Conservation (phyloP, 2,113 vertebrate genomes). For the Tenebrosternarchus preto region DNA sequence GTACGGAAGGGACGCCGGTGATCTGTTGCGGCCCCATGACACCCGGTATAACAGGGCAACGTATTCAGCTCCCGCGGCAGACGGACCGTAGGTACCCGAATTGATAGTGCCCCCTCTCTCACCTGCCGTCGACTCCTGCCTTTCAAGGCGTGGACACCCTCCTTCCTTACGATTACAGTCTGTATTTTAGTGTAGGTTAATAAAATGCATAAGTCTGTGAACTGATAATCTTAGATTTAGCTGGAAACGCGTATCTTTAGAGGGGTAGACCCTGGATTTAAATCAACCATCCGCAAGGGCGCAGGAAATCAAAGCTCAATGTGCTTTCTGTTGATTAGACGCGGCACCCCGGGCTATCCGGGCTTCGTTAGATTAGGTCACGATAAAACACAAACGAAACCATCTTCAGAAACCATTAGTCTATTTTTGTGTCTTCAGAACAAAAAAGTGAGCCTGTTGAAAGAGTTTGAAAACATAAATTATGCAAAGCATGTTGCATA, state of each 20-base stretch:
- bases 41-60: constrained; percentile 48
- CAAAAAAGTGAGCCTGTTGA: neutral
- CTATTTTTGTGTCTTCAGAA: neutral
- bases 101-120: constrained; percentile 27
- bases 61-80: constrained; percentile 52
- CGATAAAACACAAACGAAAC: constrained; percentile 47
- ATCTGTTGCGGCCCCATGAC: constrained; percentile 54
- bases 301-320: constrained; percentile 75
- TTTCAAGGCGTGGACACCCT: neutral
- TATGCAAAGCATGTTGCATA: too few species aligned
- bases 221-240: neutral
- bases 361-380: constrained; percentile 35
- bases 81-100: constrained; percentile 26
- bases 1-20: constrained; percentile 42
- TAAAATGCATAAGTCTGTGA: too few species aligned
- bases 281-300: neutral
- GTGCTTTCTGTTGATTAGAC: constrained; percentile 67
- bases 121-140: constrained; percentile 41
- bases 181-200: too few species aligned
- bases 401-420: neutral
- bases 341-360: constrained; percentile 49
- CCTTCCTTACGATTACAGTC: neutral
- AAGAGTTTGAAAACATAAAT: neutral
- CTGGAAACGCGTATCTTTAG: neutral
- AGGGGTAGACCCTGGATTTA: too few species aligned